These are phyloP conservation scores for Xanthia icteritia DNA, from an alignment of 2,888 invertebrate genomes.

Conservation along the genomic window DNA sequence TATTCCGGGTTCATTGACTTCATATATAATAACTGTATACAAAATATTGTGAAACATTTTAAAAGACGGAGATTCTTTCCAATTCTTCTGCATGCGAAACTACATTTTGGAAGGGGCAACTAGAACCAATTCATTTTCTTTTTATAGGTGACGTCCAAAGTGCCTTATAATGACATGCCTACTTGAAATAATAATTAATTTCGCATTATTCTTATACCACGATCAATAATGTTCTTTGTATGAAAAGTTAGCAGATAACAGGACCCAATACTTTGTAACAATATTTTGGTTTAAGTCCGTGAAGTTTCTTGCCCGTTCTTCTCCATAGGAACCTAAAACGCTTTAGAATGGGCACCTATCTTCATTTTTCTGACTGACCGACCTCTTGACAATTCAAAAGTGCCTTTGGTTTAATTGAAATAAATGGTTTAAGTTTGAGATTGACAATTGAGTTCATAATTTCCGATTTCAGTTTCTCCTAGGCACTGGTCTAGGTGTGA, in stretches of 20 bases:
- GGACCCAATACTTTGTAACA: neutral
- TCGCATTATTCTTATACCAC: neutral
- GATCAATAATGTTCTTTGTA: neutral
- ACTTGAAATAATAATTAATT: neutral
- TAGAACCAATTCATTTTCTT: too few species aligned
- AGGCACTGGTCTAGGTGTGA: slow-evolving; percentile 15
- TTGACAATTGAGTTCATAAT: neutral
- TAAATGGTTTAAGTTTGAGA: neutral
- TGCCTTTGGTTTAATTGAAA: neutral
- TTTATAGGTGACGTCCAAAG: neutral
- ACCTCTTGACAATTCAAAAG: neutral
- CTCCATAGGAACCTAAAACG: too few species aligned
- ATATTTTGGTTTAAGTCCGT: too few species aligned
- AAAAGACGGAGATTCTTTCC: too few species aligned
- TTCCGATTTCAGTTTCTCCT: slow-evolving; percentile 14
- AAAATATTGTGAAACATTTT: too few species aligned
- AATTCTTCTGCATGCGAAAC: neutral
- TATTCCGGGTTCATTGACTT: too few species aligned
- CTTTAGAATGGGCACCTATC: too few species aligned
- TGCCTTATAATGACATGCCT: neutral
- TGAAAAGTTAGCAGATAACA: neutral
- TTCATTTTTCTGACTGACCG: too few species aligned
- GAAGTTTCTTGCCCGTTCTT: too few species aligned
- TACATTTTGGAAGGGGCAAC: neutral
- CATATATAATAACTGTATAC: neutral